Conservation (phyloP, 2,113 vertebrate species). For the Ictidomys tridecemlineatus region DNA sequence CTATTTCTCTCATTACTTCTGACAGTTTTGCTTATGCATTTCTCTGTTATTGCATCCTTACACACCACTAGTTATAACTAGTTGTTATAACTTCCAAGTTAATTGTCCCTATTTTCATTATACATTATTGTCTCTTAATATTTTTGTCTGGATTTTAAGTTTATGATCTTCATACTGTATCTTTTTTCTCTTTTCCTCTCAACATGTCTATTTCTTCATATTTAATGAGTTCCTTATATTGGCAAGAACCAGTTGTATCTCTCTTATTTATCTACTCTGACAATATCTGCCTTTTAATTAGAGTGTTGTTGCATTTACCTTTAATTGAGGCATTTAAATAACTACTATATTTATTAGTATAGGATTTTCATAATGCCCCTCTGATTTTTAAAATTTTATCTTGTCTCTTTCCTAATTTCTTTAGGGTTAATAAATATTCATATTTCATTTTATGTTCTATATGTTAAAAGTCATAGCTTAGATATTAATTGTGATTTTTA, state of each 20-base stretch:
- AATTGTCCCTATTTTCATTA: neutral
- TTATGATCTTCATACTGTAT: neutral
- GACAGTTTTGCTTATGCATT: neutral
- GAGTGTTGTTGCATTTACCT: neutral
- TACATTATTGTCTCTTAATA: neutral
- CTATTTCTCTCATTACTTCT: neutral
- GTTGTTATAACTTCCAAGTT: neutral
- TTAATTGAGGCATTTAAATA: neutral
- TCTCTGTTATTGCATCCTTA: neutral
- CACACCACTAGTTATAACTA: neutral
- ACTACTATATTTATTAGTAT: neutral
- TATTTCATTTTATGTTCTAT: conserved; percentile 24
- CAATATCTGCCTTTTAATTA: neutral
- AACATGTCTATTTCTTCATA: neutral
- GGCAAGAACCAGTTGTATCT: neutral
- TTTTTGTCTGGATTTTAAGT: neutral
- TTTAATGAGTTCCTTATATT: neutral
- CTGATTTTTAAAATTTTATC: neutral
- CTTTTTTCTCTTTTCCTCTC: neutral
- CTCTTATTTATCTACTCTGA: neutral
- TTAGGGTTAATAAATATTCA: neutral
- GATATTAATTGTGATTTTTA: neutral
- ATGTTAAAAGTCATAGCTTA: neutral
- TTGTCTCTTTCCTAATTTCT: neutral
- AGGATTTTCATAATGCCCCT: neutral